These are phyloP conservation scores for Clunio marinus DNA, from an alignment of 2,888 invertebrate genomes.

Conservation along the genomic window DNA sequence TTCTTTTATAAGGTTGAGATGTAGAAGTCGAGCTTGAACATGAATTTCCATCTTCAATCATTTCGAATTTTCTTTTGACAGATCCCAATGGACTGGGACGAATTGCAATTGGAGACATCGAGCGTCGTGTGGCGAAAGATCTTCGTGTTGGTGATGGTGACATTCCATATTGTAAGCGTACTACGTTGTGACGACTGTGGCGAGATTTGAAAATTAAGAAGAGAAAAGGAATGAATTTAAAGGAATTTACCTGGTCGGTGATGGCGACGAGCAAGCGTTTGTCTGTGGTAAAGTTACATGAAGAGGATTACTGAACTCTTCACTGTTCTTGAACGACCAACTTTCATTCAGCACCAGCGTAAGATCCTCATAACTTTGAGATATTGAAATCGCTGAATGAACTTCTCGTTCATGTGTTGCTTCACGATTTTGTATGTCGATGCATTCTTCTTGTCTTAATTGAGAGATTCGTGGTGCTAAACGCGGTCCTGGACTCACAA, in stretches of 20 bases:
- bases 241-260: conserved; percentile 54
- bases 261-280: conserved; percentile 58
- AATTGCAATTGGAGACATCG: conserved; percentile 83
- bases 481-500: conserved; percentile 52
- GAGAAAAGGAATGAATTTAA: conserved; percentile 42
- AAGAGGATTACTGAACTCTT: conserved; percentile 48
- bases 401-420: conserved; percentile 88
- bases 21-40: conserved; percentile 42
- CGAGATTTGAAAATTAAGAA: conserved; percentile 13
- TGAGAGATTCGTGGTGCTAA: conserved; percentile 82
- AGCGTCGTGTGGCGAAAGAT: conserved; percentile 73
- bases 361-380: conserved; percentile 91
- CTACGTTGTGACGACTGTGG: conserved; percentile 47
- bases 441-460: conserved; percentile 81
- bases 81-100: conserved; percentile 71
- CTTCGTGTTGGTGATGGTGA: conserved; percentile 84
- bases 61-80: conserved; percentile 54
- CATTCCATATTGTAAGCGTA: conserved; percentile 55
- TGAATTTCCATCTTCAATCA: conserved; percentile 49
- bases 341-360: conserved; percentile 62
- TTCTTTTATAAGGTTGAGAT: conserved; percentile 50
- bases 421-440: conserved; percentile 78
- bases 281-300: conserved; percentile 53
- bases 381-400: conserved; percentile 88
- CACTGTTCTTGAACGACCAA: conserved; percentile 58